Evolutionary conservation across 2,888 invertebrate species (phyloP).

Genomic region (Girardia tigrina): DNA sequence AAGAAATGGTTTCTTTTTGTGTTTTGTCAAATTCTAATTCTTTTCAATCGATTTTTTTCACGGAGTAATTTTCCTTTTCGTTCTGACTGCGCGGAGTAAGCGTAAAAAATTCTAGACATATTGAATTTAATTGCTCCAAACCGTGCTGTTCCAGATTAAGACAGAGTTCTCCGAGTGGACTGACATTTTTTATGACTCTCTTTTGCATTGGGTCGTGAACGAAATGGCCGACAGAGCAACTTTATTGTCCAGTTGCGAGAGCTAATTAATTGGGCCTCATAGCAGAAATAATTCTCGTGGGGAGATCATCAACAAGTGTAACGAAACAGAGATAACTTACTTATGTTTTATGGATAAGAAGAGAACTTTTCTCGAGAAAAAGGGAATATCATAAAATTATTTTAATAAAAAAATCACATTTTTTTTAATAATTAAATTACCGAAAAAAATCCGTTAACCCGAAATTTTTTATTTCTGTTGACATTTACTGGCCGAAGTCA

Average conservation of each 20-base stretch:
- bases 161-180: background rate
- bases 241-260: conserved; percentile 23
- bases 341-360: conserved; percentile 10
- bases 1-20: no score
- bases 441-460: no score
- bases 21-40: no score
- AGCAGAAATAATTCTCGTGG: conserved; percentile 13
- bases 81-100: background rate
- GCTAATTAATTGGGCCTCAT: conserved; percentile 19
- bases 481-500: background rate
- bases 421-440: no score
- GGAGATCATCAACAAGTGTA: conserved; percentile 7
- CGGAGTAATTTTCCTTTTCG: no score
- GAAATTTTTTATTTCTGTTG: background rate
- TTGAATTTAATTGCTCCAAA: conserved; percentile 1
- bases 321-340: conserved; percentile 9
- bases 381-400: no score
- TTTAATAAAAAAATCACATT: no score
- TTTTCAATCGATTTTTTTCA: no score
- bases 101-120: conserved; percentile 19
- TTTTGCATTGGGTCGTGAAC: background rate
- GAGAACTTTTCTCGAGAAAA: conserved; percentile 3
- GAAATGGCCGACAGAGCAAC: conserved; percentile 23
- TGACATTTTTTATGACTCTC: conserved; percentile 18
- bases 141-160: conserved; percentile 16